Conservation (phyloP, 2,113 vertebrate genomes). For the Sturnira hondurensis region DNA sequence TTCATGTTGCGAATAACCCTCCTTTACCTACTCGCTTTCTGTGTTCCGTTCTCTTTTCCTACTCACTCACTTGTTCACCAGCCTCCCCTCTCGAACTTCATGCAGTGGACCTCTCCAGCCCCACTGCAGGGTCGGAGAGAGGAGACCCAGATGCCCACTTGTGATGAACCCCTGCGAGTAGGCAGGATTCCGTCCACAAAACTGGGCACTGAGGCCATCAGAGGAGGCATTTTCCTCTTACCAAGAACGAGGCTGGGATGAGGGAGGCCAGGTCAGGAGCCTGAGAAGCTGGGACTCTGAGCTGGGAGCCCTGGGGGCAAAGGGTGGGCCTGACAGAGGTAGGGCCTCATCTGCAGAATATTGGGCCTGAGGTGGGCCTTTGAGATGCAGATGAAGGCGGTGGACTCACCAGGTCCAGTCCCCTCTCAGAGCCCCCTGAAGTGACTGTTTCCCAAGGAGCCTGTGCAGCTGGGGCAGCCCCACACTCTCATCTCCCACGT, state of each 20-base stretch:
- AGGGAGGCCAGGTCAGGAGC: neutral
- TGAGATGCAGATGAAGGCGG: no score
- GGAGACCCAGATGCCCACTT: no score
- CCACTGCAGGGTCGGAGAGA: no score
- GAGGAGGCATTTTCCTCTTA: no score
- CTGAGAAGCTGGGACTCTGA: neutral
- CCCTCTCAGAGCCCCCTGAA: conserved; percentile 61
- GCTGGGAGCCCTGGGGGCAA: neutral
- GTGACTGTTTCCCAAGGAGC: conserved; percentile 66
- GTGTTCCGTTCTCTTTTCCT: neutral
- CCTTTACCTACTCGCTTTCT: neutral
- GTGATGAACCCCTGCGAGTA: no score
- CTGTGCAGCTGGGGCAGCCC: conserved; percentile 25
- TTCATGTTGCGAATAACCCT: neutral
- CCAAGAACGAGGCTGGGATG: no score
- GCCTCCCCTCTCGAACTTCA: no score
- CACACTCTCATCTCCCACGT: conserved; percentile 77
- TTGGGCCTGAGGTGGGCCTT: neutral
- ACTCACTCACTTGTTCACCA: neutral
- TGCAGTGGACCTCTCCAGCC: neutral
- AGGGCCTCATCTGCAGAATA: neutral
- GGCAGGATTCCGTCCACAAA: no score
- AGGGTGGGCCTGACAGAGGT: neutral
- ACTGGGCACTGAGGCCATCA: no score
- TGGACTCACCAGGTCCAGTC: neutral